Evolutionary conservation across 2,113 vertebrate species (phyloP).

Genomic region (Corythoichthys haematopterus): DNA sequence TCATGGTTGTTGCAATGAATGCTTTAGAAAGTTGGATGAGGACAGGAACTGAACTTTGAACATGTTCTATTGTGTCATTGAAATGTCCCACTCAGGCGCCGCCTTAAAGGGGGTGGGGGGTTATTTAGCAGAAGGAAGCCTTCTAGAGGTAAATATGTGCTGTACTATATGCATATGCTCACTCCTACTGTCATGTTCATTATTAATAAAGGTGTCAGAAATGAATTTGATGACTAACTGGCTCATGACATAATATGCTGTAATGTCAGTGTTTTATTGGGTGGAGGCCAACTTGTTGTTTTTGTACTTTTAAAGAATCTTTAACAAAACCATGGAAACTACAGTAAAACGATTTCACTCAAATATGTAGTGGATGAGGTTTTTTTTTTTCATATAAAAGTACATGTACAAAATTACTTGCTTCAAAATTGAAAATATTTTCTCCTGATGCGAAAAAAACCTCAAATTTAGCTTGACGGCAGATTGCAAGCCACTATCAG

Average conservation of each 20-base stretch:
- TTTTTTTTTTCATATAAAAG: too few species aligned
- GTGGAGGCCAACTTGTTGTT: too few species aligned
- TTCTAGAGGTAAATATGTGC: conserved; percentile 79
- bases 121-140: conserved; percentile 83
- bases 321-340: too few species aligned
- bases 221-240: conserved; percentile 9
- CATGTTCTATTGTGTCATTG: conserved; percentile 15
- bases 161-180: conserved; percentile 46
- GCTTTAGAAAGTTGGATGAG: conserved; percentile 66
- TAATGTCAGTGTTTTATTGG: not conserved
- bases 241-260: not conserved
- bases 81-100: conserved; percentile 11
- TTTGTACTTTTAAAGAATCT: too few species aligned
- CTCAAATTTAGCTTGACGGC: too few species aligned
- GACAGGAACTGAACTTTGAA: conserved; percentile 60
- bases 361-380: too few species aligned
- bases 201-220: conserved; percentile 71
- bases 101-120: conserved; percentile 54
- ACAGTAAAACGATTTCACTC: too few species aligned
- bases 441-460: too few species aligned
- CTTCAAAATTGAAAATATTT: too few species aligned
- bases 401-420: too few species aligned
- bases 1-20: conserved; percentile 26
- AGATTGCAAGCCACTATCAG: too few species aligned
- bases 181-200: conserved; percentile 68